Base-by-base conservation (phyloP, 2,888 invertebrate species). In the Bellardia pandia region DNA sequence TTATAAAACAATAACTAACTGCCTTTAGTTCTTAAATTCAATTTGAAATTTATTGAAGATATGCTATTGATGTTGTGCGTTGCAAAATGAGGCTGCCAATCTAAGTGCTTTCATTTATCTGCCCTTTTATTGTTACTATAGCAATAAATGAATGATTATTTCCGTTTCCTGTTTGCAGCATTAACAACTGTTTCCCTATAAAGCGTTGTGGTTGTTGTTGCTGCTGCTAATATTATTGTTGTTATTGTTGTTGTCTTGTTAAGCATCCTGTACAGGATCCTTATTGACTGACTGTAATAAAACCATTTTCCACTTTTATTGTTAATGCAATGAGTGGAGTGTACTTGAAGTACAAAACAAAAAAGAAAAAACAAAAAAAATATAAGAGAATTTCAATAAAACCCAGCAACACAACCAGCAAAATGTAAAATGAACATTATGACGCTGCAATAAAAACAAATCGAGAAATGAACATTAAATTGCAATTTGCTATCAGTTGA, bases 121-220 rank as follows among this genome's bases (percentile, higher is more conserved):
- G 4, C 13, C 58, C 48, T 56, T 74, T 80, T 74, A 81, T 81
- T 75, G 58, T 40, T 68, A 58, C 68, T 75, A 48, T 40, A 75
- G 66, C 68, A 66, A 81, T 75, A 81, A 81, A 81, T 81, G 81
- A 81, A 81, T 81, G 81, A 81, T 81, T 74, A 81, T 75, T 75
- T 81, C 81, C 81, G 81, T 75, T 81, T 81, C 81, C 81, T 68
- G 74, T 81, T 81, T 62, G 71, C 51, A 42, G 40, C 79, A 53
- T 64, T 64, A 74, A 80, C 80, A 80, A 80, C 64, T 80, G 64
- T 64, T 80, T 69, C 13, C 68, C 58, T 56, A 75, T 75, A 81
- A 56, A 81, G 48, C 48, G 37, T 62, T 71, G 71, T 60, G 48
- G 60, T 69, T 48, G 40, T 45, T 45, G 45, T 14, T 16, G n/a